Conservation (phyloP, 2,797 vertebrate genomes). For the Momotus momota region DNA sequence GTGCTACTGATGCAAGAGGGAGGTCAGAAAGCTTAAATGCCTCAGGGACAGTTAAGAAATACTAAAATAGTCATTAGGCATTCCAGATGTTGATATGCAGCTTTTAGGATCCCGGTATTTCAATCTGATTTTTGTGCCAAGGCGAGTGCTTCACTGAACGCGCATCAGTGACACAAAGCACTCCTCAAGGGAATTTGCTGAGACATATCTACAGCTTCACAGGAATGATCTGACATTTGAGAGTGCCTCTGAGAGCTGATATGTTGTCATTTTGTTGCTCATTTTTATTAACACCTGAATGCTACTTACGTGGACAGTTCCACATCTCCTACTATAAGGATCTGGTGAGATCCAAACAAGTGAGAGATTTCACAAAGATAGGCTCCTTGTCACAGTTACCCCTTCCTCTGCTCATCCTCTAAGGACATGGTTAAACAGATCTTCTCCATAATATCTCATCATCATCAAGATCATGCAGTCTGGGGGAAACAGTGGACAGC, state of each 20-base stretch:
- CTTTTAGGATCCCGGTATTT: background rate
- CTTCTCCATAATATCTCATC: background rate
- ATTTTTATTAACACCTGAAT: background rate
- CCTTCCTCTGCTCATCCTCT: background rate
- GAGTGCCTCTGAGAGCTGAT: background rate
- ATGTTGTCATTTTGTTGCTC: background rate
- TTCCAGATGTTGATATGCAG: background rate
- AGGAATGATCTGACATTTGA: background rate
- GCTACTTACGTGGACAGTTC: background rate
- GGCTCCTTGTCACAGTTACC: background rate
- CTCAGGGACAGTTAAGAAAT: conserved; percentile 1
- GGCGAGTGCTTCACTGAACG: fast-evolving
- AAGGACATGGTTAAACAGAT: background rate
- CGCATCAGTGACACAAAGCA: background rate
- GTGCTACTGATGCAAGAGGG: background rate
- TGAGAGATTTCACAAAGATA: background rate
- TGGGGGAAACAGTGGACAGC: fast-evolving
- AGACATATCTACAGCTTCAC: background rate
- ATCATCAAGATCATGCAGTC: background rate
- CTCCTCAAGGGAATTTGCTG: background rate
- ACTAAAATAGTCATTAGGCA: background rate
- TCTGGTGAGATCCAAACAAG: background rate
- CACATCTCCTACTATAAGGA: fast-evolving
- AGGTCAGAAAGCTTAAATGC: conserved; percentile 30
- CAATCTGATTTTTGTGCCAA: background rate